A percentile compares a stretch with the other conserved stretches of the same genome.
These are phyloP conservation scores for Carlito syrichta DNA, from an alignment of 2,113 vertebrate species.

Conservation along the genomic window DNA sequence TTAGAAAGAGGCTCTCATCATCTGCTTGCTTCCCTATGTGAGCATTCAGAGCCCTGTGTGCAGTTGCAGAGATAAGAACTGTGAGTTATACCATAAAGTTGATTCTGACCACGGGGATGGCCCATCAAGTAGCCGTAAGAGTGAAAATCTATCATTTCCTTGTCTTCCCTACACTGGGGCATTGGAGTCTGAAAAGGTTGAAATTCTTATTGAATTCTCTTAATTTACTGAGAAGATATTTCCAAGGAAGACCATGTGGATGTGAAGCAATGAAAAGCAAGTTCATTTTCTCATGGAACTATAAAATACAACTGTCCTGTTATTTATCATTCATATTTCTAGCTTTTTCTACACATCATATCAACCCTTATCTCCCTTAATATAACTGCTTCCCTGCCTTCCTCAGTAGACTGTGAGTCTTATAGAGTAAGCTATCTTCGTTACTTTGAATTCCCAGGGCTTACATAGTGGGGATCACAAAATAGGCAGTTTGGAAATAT, in stretches of 20 bases:
- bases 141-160: background rate
- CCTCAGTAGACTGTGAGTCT: background rate
- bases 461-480: background rate
- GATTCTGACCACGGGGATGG: background rate
- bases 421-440: background rate
- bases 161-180: background rate
- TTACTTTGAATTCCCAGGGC: background rate
- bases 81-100: background rate
- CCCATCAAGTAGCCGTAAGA: background rate
- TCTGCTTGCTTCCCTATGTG: background rate
- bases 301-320: background rate
- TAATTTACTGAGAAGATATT: background rate
- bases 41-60: background rate
- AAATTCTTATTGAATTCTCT: background rate
- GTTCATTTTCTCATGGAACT: slow-evolving; percentile 13
- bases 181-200: background rate
- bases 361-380: background rate
- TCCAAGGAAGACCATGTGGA: background rate
- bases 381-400: background rate
- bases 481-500: background rate
- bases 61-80: background rate
- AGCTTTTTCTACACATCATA: background rate
- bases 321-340: background rate
- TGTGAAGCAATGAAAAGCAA: slow-evolving; percentile 23
- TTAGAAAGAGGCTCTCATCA: background rate